A percentile compares a stretch with the other conserved stretches of the same genome.
Evolutionary conservation across 2,888 invertebrate species (phyloP).

Genomic region (Lathronympha strigana): DNA sequence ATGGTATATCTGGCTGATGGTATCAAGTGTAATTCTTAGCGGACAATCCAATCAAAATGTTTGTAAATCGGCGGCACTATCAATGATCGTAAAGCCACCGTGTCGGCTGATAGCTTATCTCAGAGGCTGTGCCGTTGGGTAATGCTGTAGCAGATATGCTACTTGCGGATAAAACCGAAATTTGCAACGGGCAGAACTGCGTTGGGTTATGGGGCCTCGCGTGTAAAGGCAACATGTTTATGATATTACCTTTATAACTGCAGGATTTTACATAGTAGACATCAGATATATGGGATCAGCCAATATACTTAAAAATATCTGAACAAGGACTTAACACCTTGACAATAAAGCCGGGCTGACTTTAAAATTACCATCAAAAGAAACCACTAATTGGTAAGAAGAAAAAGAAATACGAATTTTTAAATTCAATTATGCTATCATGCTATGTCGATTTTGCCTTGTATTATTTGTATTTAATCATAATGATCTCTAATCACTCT

Average conservation of each 20-base stretch:
- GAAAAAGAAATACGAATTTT: too few species aligned
- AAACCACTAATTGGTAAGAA: too few species aligned
- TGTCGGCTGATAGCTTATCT: conserved; percentile 66
- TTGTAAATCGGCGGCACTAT: conserved; percentile 68
- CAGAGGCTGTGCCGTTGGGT: conserved; percentile 44
- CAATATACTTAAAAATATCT: too few species aligned
- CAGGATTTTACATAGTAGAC: too few species aligned
- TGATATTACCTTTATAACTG: too few species aligned
- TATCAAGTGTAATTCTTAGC: conserved; percentile 69
- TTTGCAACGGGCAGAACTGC: neutral
- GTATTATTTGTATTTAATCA: neutral
- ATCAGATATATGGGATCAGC: too few species aligned
- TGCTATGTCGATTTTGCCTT: neutral
- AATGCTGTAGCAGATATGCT: conserved; percentile 1
- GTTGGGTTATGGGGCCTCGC: neutral
- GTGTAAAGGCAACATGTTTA: too few species aligned
- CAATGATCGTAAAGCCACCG: conserved; percentile 64
- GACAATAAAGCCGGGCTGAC: too few species aligned
- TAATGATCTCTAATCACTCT: conserved; percentile 5
- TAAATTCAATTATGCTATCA: too few species aligned
- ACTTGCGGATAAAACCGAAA: neutral
- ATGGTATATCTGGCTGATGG: conserved; percentile 29
- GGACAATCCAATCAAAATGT: conserved; percentile 72
- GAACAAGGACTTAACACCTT: too few species aligned
- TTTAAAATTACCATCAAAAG: too few species aligned